phyloP scores from a whole-genome alignment of 2,797 vertebrate species.

The Diplodus sargus region DNA sequence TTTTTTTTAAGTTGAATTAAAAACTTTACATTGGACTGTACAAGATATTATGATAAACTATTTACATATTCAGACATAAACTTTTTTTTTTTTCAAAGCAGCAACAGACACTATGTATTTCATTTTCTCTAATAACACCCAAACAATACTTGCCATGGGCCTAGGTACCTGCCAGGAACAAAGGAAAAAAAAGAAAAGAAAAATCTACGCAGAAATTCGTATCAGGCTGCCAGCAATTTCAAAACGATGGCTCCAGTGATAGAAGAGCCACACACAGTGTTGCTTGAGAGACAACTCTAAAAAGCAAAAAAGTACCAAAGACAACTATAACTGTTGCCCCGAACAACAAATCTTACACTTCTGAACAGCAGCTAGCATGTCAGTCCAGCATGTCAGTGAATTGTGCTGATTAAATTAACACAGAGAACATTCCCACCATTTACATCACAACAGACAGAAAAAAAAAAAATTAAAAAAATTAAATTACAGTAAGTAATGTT shows the following conservation, averaged over 20 bases:
- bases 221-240: conserved; percentile 89
- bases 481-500: conserved; percentile 97
- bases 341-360: conserved; percentile 92
- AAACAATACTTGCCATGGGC: conserved; percentile 94
- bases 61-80: conserved; percentile 99
- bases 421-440: conserved; percentile 98
- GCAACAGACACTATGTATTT: conserved; percentile 98
- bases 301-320: conserved; percentile 93
- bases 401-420: conserved; percentile 99
- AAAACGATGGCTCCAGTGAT: conserved; percentile 83
- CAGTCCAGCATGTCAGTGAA: conserved; percentile 99
- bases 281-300: conserved; percentile 90
- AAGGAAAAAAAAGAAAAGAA: conserved; percentile 66
- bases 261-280: conserved; percentile 90
- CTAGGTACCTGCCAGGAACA: conserved; percentile 92
- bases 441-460: conserved; percentile 94
- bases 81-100: conserved; percentile 97
- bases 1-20: conserved; percentile 97
- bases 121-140: conserved; percentile 93
- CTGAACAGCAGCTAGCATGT: conserved; percentile 99
- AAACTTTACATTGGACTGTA: conserved; percentile 99
- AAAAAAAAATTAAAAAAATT: conserved; percentile 65
- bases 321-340: conserved; percentile 89
- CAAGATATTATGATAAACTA: conserved; percentile 99
- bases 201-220: conserved; percentile 90